phyloP scores from a whole-genome alignment of 2,113 vertebrate genomes.

The Sakesphorus luctuosus region DNA sequence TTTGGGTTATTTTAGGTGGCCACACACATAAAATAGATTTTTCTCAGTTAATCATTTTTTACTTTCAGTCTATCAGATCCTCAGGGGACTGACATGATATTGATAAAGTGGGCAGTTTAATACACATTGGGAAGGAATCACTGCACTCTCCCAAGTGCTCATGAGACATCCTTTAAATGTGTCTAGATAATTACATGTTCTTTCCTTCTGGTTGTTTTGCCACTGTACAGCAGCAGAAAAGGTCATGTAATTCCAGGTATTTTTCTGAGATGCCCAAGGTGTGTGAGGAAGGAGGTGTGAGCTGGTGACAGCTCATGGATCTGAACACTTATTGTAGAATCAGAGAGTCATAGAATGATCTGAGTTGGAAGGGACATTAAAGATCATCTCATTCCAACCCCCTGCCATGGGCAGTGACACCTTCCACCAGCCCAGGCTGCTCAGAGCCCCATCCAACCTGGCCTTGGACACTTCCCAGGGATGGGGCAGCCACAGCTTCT shows the following conservation, averaged over 20 bases:
- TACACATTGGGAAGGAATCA: background rate
- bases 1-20: background rate
- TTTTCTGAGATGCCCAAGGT: background rate
- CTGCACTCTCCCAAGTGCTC: background rate
- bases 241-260: background rate
- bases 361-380: background rate
- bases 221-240: background rate
- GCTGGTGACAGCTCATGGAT: background rate
- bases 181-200: background rate
- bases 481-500: background rate
- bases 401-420: background rate
- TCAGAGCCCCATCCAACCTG: background rate
- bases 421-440: background rate
- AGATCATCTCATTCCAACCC: background rate
- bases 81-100: background rate
- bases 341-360: background rate
- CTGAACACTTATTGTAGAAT: background rate
- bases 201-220: background rate
- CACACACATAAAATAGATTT: background rate
- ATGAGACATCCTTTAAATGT: background rate
- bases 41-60: background rate
- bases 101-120: background rate
- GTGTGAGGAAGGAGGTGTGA: background rate
- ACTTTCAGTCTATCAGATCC: background rate
- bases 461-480: background rate